Evolutionary conservation across 1,140 invertebrate species (phyloP), one percentile per base, ranked within the genome.

Genomic region (Drosophila micromelanica): DNA sequence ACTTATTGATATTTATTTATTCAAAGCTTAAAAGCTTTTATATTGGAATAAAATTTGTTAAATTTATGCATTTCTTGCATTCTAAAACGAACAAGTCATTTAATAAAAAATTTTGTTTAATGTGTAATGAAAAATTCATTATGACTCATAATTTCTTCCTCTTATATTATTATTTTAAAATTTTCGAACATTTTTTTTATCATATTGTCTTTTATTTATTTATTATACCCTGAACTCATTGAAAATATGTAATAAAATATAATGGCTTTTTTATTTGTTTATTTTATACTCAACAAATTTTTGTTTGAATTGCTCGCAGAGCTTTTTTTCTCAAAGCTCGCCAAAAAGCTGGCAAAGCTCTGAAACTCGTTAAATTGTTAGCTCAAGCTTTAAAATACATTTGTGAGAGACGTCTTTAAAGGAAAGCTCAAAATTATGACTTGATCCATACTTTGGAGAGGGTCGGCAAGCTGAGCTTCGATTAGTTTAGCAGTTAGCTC

Each of bases 401-500:
- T 23, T 32, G n/a, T 13, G 30, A 5, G 7, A 5, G n/a, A 51
- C 5, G 9, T 2, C 30, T 23, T 30, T 13, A 7, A 4, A 13
- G 6, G 7, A 56, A 56, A 46, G 52, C 54, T 67, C 32, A 1
- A 27, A 5, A 9, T 23, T 35, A 9, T n/a, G 20, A 11, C 23
- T 59, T 8, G 12, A 51, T 20, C 27, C 9, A n/a, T 15, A 17
- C 7, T 12, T 32, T 17, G 13, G 27, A 30, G 7, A 40, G 9
- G 2, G 11, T 23, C 38, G 5, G 7, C 42, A 11, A 12, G 13
- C 20, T 5, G 30, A 56, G 7, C 23, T 43, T 51, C 2, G 42
- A 51, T 73, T 49, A 73, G 71, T 73, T 48, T 49, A 13, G 9
- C 48, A 9, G 13, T 4, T n/a, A 3, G 42, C 56, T 15, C 17